Conservation (phyloP, 1,140 invertebrate species). For the Aphidius gifuensis region DNA sequence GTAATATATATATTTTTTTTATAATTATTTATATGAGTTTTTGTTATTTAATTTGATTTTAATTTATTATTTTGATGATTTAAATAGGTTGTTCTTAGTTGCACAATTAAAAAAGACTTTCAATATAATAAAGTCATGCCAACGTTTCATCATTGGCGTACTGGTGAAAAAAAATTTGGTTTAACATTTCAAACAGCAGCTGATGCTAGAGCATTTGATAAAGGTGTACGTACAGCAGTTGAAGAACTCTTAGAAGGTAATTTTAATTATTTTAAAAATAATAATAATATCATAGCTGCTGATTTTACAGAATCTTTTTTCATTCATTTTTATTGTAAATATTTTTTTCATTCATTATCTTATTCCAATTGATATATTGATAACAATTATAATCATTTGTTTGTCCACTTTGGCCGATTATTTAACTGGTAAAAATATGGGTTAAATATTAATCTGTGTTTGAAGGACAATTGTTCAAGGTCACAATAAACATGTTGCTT, state of each 20-base stretch:
- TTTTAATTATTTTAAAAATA: not conserved
- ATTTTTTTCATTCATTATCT: not conserved
- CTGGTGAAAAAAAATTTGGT: conserved; percentile 91
- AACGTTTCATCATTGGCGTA: conserved; percentile 96
- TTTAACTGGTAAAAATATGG: too few relatives aligned
- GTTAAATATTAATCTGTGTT: too few relatives aligned
- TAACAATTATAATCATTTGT: too few relatives aligned
- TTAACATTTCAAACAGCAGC: conserved; percentile 92
- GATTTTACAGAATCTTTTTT: not conserved
- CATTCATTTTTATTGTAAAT: not conserved
- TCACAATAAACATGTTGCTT: too few relatives aligned
- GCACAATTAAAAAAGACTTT: conserved; percentile 93
- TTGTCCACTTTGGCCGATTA: too few relatives aligned
- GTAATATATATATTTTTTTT: conserved; percentile 57
- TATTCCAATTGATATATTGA: too few relatives aligned
- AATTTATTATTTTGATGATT: conserved; percentile 13
- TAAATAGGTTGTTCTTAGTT: conserved; percentile 85
- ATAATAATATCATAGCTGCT: not conserved
- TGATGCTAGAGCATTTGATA: conserved; percentile 91
- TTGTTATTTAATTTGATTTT: conserved; percentile 23
- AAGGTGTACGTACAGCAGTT: conserved; percentile 83
- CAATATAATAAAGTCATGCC: conserved; percentile 98
- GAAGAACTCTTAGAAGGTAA: conserved; percentile 90
- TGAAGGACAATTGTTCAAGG: too few relatives aligned
- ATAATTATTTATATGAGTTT: conserved; percentile 2